These are phyloP conservation scores for Mechanitis mazaeus DNA, from an alignment of 2,888 invertebrate species.

Conservation along the genomic window DNA sequence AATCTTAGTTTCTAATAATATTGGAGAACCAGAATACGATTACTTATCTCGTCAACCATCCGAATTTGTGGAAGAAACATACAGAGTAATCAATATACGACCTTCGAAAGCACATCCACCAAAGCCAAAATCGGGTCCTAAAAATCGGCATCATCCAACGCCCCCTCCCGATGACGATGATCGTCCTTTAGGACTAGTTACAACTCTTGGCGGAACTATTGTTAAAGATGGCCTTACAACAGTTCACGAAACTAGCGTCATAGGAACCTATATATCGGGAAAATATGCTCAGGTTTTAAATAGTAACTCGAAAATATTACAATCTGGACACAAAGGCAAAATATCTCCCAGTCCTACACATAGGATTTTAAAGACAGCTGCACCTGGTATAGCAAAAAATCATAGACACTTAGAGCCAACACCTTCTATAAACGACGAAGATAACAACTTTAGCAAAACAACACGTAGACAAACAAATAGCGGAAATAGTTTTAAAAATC, in stretches of 20 bases:
- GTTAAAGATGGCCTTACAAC: conserved; percentile 89
- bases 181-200: conserved; percentile 87
- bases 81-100: conserved; percentile 86
- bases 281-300: conserved; percentile 93
- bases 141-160: conserved; percentile 62
- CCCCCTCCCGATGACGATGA: conserved; percentile 76
- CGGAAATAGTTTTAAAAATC: conserved; percentile 76
- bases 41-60: conserved; percentile 90
- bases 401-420: conserved; percentile 81
- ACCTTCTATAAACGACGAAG: conserved; percentile 78
- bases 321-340: conserved; percentile 75
- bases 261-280: conserved; percentile 90
- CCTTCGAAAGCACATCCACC: conserved; percentile 77
- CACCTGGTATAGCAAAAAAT: conserved; percentile 76
- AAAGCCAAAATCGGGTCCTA: conserved; percentile 65
- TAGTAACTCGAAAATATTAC: conserved; percentile 83
- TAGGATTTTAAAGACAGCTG: conserved; percentile 86
- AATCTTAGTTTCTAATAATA: conserved; percentile 80
- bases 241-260: conserved; percentile 91
- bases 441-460: conserved; percentile 74
- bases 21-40: conserved; percentile 89
- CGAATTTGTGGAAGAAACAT: conserved; percentile 90
- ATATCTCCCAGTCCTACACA: conserved; percentile 81
- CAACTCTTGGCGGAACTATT: conserved; percentile 88
- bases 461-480: conserved; percentile 71